Conservation (phyloP, 2,888 invertebrate genomes). For the Polydrusus tereticollis region DNA sequence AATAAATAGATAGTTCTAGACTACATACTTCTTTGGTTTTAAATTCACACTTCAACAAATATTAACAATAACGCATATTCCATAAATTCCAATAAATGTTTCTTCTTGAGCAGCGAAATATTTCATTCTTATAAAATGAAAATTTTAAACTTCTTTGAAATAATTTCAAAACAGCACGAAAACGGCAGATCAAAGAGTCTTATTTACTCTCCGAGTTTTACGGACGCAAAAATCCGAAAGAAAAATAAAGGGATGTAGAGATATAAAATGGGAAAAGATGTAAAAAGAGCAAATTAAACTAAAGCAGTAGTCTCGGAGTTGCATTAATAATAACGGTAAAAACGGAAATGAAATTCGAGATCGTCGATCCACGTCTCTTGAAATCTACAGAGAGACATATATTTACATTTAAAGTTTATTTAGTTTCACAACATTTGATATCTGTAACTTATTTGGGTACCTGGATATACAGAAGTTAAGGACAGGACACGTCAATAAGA, state of each 20-base stretch:
- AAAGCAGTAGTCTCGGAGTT: constrained; percentile 7
- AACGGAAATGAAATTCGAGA: constrained; percentile 41
- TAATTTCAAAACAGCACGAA: constrained; percentile 8
- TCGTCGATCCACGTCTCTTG: constrained; percentile 13
- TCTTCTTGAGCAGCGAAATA: not conserved
- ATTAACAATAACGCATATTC: constrained; percentile 1
- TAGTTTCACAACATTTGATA: too few relatives aligned
- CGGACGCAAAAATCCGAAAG: constrained; percentile 28
- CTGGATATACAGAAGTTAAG: too few relatives aligned
- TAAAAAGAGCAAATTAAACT: constrained; percentile 34
- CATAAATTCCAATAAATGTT: constrained; percentile 1
- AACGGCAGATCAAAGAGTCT: constrained; percentile 18
- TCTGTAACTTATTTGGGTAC: too few relatives aligned
- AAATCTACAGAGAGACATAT: not conserved
- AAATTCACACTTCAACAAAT: not conserved
- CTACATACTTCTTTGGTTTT: not conserved
- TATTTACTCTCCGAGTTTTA: constrained; percentile 26
- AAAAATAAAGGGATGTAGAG: constrained; percentile 21
- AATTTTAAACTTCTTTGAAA: constrained; percentile 19
- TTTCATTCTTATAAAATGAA: not conserved
- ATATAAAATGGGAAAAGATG: constrained; percentile 35
- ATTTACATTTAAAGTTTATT: not conserved
- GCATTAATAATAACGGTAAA: constrained; percentile 34
- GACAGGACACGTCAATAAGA: too few relatives aligned
- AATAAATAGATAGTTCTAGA: too few relatives aligned